These are phyloP conservation scores for Craniophora ligustri DNA, from an alignment of 2,888 invertebrate species.

Conservation along the genomic window DNA sequence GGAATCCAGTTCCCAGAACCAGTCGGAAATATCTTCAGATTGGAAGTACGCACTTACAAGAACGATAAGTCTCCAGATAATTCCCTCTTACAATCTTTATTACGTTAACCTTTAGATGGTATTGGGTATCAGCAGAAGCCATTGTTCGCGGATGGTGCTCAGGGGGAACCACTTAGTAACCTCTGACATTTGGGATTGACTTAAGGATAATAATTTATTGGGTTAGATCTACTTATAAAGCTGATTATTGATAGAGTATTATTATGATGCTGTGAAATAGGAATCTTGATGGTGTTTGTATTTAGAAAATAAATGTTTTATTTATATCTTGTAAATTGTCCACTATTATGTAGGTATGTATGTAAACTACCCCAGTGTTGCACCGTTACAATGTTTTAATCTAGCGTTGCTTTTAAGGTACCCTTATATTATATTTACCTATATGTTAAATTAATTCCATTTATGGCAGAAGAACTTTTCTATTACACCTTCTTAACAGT, in stretches of 20 bases:
- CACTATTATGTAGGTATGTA: too few species aligned
- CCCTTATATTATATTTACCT: too few species aligned
- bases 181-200: constrained; percentile 17
- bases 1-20: constrained; percentile 7
- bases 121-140: constrained; percentile 20
- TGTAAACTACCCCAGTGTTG: too few species aligned
- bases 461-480: too few species aligned
- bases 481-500: too few species aligned
- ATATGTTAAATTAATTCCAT: too few species aligned
- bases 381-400: too few species aligned
- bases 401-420: too few species aligned
- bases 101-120: constrained; percentile 8
- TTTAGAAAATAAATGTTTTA: too few species aligned
- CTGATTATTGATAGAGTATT: neutral
- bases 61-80: constrained; percentile 25
- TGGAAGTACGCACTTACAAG: constrained; percentile 7
- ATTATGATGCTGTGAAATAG: too few species aligned
- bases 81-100: constrained; percentile 15
- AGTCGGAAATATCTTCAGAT: constrained; percentile 13
- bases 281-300: too few species aligned
- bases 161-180: constrained; percentile 17
- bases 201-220: constrained; percentile 19
- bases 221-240: neutral
- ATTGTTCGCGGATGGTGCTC: constrained; percentile 24
- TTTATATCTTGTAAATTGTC: too few species aligned